These are phyloP conservation scores for Euplexia lucipara DNA, from an alignment of 2,888 invertebrate species.

Conservation along the genomic window DNA sequence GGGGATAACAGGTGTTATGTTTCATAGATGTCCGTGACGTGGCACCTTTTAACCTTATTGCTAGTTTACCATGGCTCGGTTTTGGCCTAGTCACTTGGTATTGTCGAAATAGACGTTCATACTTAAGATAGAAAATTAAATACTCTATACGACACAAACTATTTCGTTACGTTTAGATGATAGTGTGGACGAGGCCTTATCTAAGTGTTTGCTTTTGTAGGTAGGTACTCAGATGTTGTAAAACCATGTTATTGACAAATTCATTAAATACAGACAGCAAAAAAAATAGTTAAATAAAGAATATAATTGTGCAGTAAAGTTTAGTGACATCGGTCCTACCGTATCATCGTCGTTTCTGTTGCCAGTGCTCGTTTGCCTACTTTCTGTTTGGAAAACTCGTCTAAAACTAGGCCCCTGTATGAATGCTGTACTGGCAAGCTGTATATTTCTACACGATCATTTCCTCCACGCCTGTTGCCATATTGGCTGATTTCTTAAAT, in stretches of 20 bases:
- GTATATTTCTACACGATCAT: slow-evolving; percentile 79
- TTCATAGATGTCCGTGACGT: too few relatives aligned
- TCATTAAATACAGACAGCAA: not conserved
- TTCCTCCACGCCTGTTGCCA: slow-evolving; percentile 58
- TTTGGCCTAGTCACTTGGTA: too few relatives aligned
- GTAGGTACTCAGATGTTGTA: not conserved
- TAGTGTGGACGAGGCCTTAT: too few relatives aligned
- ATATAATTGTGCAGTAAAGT: slow-evolving; percentile 37
- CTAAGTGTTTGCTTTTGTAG: not conserved
- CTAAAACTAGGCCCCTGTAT: slow-evolving; percentile 82
- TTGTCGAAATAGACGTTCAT: too few relatives aligned
- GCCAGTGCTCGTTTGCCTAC: slow-evolving; percentile 81
- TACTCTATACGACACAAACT: too few relatives aligned
- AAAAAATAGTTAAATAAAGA: slow-evolving; percentile 1
- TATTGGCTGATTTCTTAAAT: slow-evolving; percentile 54
- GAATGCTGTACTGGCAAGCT: slow-evolving; percentile 77
- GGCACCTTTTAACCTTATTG: too few relatives aligned
- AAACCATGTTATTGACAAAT: not conserved
- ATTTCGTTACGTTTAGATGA: too few relatives aligned
- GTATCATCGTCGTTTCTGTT: slow-evolving; percentile 70
- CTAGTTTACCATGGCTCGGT: too few relatives aligned
- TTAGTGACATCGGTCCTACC: slow-evolving; percentile 65
- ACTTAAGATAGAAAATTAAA: too few relatives aligned
- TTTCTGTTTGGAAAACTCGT: slow-evolving; percentile 89
- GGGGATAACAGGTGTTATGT: too few relatives aligned